phyloP scores from a whole-genome alignment of 2,797 vertebrate genomes.

The Enteromius anoplus region DNA sequence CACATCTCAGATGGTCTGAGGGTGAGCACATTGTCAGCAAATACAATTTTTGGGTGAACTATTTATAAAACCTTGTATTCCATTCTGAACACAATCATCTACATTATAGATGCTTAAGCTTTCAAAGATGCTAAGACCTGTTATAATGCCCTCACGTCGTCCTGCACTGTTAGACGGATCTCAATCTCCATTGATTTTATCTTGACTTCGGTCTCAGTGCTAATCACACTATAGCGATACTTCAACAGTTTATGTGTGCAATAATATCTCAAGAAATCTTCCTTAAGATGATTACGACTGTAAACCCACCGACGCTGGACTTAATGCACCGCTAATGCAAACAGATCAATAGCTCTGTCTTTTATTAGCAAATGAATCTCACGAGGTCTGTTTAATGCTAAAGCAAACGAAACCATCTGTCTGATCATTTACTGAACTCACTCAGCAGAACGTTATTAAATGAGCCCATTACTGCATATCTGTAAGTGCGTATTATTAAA shows the following conservation, averaged over 20 bases:
- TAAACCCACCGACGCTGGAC: neutral
- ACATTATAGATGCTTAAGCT: neutral
- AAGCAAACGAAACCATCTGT: neutral
- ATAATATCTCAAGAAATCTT: neutral
- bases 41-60: neutral
- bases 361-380: slow-evolving; percentile 1
- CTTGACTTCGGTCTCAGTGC: neutral
- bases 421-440: slow-evolving; percentile 8
- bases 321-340: neutral
- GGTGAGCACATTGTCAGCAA: neutral
- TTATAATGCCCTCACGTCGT: neutral
- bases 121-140: neutral
- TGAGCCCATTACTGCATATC: neutral
- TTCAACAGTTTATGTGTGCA: neutral
- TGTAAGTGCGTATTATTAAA: neutral
- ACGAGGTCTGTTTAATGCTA: neutral
- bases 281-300: neutral
- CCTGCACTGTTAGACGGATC: neutral
- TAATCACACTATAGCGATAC: neutral
- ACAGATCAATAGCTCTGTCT: neutral
- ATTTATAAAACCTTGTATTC: neutral
- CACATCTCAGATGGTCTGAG: neutral
- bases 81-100: slow-evolving; percentile 2
- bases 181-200: neutral
- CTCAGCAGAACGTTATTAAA: slow-evolving; percentile 12